Base-by-base conservation (phyloP, 2,888 invertebrate species). In the Andrena flavipes region DNA sequence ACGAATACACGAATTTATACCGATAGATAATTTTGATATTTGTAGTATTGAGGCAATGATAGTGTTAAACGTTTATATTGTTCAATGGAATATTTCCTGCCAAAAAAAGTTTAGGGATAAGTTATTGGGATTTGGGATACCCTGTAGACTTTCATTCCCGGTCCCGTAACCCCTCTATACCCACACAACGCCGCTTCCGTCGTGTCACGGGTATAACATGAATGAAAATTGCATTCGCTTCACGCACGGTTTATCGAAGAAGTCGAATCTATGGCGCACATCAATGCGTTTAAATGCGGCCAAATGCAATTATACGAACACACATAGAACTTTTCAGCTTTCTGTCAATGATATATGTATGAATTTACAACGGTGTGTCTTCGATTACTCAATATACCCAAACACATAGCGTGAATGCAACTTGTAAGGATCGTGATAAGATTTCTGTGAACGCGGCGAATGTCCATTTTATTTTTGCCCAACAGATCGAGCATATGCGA, bases 181-280 rank as follows among this genome's bases (percentile, higher is more conserved):
- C 35, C 63, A 65, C 49, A 29, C 74, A 72, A 73, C 63, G 63
- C 73, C 76, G 76, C 65, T 69, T 79, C 74, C 76, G 73, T 69
- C 72, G 72, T 80, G 70, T 84, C 79, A 68, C 67, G 76, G 80
- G 81, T 85, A 77, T 42, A 42, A 16, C 76, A 88, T 89, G 90
- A 90, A 89, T 90, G 89, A 88, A 89, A 88, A 84, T 87, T 77
- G 82, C 84, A 80, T 77, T 79, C 76, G 49, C 82, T 75, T 80
- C 76, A 80, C 86, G 80, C 81, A 75, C 71, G 60, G 49, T 78
- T 76, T 75, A 72, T 62, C 70, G 62, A 75, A 72, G 63, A 76
- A 59, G 80, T 64, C 62, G 60, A 69, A 65, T 76, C 54, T 48
- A 59, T 75, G 56, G 59, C 59, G 59, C 26, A 51, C 42, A 68